Conservation (phyloP, 2,888 invertebrate genomes). For the Rhogogaster chlorosoma region DNA sequence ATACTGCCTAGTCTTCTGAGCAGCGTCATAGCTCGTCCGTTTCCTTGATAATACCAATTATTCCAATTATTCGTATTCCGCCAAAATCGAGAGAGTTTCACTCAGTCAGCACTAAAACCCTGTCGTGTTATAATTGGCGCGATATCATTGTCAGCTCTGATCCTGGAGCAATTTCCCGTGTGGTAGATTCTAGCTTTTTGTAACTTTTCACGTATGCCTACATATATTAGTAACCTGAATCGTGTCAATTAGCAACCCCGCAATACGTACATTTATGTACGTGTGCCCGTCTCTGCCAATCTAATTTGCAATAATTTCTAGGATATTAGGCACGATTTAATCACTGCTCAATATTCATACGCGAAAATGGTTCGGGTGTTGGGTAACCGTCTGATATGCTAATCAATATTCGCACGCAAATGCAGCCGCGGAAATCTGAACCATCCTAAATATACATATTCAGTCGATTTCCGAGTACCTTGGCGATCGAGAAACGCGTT, state of each 20-base stretch:
- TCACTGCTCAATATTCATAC: slow-evolving; percentile 10
- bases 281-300: background rate
- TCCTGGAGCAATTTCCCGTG: slow-evolving; percentile 8
- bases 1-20: background rate
- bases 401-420: slow-evolving; percentile 28
- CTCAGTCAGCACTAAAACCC: slow-evolving; percentile 15
- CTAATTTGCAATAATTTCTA: slow-evolving; percentile 21
- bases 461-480: background rate
- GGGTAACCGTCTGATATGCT: slow-evolving; percentile 7
- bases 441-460: background rate
- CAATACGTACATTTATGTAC: background rate
- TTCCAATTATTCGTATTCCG: slow-evolving; percentile 18
- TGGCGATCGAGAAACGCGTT: background rate
- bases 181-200: background rate
- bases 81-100: slow-evolving; percentile 11
- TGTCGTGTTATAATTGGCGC: slow-evolving; percentile 20
- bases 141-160: slow-evolving; percentile 37
- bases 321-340: background rate
- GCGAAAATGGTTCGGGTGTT: background rate
- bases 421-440: slow-evolving; percentile 15
- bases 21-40: background rate
- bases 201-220: background rate
- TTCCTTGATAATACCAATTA: slow-evolving; percentile 41
- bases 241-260: background rate
- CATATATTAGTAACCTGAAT: background rate